Evolutionary conservation across 2,113 vertebrate species (phyloP).

Genomic region (Trachemys scripta): DNA sequence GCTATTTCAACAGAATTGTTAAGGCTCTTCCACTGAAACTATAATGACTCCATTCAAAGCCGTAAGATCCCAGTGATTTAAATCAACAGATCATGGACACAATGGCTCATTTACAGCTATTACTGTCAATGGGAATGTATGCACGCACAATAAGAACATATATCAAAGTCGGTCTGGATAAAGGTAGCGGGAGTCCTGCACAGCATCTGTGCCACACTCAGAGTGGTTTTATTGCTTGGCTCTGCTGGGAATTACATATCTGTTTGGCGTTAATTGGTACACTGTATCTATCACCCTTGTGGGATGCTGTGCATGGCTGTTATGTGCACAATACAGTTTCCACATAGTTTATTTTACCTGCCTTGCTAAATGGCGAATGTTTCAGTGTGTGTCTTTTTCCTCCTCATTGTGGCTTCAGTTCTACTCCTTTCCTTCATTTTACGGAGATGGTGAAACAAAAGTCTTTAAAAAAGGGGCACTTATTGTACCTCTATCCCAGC

Average conservation of each 20-base stretch:
- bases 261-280: neutral
- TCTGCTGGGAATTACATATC: neutral
- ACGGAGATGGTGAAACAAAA: neutral
- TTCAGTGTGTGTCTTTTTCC: neutral
- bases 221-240: neutral
- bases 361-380: neutral
- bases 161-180: neutral
- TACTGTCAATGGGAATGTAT: neutral
- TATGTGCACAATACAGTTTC: neutral
- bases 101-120: neutral
- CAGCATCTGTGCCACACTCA: neutral
- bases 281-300: neutral
- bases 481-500: neutral
- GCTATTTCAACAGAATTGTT: neutral
- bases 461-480: neutral
- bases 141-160: neutral
- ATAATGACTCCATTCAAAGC: neutral
- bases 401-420: neutral
- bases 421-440: neutral
- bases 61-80: neutral
- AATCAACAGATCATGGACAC: neutral
- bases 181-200: neutral
- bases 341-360: rapidly evolving
- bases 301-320: too few species aligned
- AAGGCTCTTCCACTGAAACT: neutral